Conservation (phyloP, 2,797 vertebrate genomes). For the Phoeniculus purpureus region DNA sequence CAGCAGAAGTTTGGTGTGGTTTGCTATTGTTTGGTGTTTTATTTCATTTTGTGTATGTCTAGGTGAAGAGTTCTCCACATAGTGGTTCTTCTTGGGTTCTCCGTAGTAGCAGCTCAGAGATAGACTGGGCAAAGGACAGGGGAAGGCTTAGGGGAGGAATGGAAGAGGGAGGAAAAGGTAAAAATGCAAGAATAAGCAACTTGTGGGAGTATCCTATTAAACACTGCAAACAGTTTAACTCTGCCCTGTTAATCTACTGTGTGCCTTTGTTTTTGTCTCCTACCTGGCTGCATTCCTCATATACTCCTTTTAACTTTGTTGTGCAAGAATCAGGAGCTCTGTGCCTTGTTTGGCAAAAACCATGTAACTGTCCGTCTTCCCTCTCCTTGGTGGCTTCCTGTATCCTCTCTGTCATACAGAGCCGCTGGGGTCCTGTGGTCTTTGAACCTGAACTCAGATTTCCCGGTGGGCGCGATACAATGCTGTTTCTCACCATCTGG, state of each 20-base stretch:
- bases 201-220: not conserved
- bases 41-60: not conserved
- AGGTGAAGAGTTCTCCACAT: not conserved
- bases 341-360: constrained; percentile 13
- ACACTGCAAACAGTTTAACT: not conserved
- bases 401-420: not conserved
- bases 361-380: not conserved
- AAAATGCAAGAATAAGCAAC: not conserved
- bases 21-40: not conserved
- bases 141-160: not conserved
- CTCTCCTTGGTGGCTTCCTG: not conserved
- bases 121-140: not conserved
- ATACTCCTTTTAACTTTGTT: not conserved
- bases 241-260: not conserved
- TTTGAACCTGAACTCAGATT: constrained; percentile 62
- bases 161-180: not conserved
- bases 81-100: not conserved
- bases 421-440: not conserved
- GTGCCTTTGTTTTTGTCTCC: not conserved
- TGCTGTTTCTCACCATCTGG: constrained; percentile 69
- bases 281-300: not conserved
- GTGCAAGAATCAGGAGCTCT: not conserved
- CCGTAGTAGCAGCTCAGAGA: not conserved
- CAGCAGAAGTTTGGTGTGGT: not conserved
- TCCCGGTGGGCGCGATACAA: constrained; percentile 46